phyloP scores from a whole-genome alignment of 2,113 vertebrate genomes.

The Pristiophorus japonicus region DNA sequence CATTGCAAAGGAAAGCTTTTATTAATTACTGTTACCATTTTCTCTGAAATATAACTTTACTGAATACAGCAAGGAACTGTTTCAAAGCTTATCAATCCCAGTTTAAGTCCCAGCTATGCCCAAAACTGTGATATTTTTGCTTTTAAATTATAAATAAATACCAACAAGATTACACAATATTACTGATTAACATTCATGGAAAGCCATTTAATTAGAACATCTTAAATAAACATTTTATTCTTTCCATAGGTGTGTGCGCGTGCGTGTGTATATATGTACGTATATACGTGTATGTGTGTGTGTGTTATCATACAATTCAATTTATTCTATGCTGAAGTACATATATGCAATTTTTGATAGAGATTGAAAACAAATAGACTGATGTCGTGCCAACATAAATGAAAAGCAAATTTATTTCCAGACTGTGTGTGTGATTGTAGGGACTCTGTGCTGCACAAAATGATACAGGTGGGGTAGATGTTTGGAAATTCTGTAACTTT shows the following conservation, averaged over 20 bases:
- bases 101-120: background rate
- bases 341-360: background rate
- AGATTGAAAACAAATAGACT: background rate
- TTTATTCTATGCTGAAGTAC: background rate
- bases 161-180: background rate
- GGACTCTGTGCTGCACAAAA: background rate
- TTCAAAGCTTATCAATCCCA: background rate
- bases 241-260: too few relatives aligned
- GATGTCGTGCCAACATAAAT: background rate
- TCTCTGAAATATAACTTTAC: background rate
- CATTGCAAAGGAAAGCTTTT: background rate
- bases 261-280: too few relatives aligned
- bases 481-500: background rate
- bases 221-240: background rate
- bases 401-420: background rate
- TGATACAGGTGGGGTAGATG: background rate
- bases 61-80: background rate
- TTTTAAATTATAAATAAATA: background rate
- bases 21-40: background rate
- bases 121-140: background rate
- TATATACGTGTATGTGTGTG: background rate
- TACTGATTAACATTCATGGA: background rate
- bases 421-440: background rate
- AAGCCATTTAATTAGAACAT: background rate
- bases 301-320: background rate